Conservation (phyloP, 2,113 vertebrate genomes). For the Triplophysa dalaica region DNA sequence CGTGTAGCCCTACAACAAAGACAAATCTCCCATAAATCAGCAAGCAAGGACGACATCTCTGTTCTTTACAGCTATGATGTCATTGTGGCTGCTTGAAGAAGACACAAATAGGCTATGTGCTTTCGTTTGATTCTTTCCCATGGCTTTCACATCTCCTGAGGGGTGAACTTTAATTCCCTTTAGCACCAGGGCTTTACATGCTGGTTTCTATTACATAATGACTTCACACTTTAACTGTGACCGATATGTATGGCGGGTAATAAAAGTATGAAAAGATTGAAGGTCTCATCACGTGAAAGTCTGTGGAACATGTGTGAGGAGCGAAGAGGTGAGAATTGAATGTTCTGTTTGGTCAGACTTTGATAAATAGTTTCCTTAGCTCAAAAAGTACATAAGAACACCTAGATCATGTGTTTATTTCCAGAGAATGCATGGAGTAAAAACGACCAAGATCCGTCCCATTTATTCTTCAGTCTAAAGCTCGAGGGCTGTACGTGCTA, state of each 20-base stretch:
- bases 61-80: neutral
- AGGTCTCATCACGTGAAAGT: slow-evolving; percentile 12
- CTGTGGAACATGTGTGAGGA: slow-evolving; percentile 21
- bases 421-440: too few species aligned
- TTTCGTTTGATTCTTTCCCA: slow-evolving; percentile 23
- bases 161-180: slow-evolving; percentile 2
- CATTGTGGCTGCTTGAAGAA: slow-evolving; percentile 9
- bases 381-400: neutral
- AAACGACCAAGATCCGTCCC: neutral
- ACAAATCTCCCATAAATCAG: slow-evolving; percentile 45
- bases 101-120: neutral
- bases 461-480: slow-evolving; percentile 8
- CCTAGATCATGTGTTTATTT: neutral
- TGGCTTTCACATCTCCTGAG: slow-evolving; percentile 11
- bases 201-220: slow-evolving; percentile 45
- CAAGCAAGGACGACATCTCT: slow-evolving; percentile 17
- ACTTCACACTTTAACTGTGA: slow-evolving; percentile 36
- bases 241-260: slow-evolving; percentile 13
- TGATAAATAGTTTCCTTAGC: too few species aligned
- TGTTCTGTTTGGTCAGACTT: neutral
- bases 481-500: slow-evolving; percentile 14
- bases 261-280: slow-evolving; percentile 27
- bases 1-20: slow-evolving; percentile 16
- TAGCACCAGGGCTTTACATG: slow-evolving; percentile 23
- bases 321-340: neutral